A percentile compares a stretch with the other conserved stretches of the same genome.
Evolutionary conservation across 2,888 invertebrate genomes (phyloP).

Genomic region (Chrysolina oricalcia): DNA sequence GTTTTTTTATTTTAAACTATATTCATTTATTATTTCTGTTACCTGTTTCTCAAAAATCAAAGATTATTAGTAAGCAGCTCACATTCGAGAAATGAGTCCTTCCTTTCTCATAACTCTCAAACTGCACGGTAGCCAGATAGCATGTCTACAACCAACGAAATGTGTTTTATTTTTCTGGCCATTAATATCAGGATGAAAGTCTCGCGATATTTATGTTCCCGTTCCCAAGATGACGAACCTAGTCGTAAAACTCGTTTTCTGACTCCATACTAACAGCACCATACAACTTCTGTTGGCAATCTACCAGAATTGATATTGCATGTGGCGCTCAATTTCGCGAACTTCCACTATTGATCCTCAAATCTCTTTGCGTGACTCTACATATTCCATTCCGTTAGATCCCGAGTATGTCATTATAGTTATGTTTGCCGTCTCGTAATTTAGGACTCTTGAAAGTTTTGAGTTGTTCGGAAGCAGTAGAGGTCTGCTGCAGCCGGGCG

Average conservation of each 20-base stretch:
- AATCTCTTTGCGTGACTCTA: background rate
- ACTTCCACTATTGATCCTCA: background rate
- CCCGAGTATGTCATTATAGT: constrained; percentile 7
- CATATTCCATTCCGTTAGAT: constrained; percentile 6
- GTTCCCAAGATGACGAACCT: background rate
- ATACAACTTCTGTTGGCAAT: background rate
- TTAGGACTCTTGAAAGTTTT: constrained; percentile 1
- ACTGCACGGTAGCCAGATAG: too few species aligned
- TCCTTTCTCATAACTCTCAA: too few species aligned
- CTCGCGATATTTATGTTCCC: background rate
- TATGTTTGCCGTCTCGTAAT: constrained; percentile 11
- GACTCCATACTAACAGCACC: background rate
- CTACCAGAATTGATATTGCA: background rate
- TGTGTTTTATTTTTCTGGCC: background rate
- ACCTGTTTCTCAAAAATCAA: too few species aligned
- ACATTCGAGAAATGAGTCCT: too few species aligned
- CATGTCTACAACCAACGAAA: too few species aligned
- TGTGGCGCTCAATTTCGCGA: background rate
- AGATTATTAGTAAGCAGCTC: too few species aligned
- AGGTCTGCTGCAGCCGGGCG: constrained; percentile 9
- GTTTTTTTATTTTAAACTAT: too few species aligned
- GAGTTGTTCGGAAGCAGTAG: constrained; percentile 3
- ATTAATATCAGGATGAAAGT: background rate
- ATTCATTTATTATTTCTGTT: too few species aligned
- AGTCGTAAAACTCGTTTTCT: background rate